Evolutionary conservation across 1,140 invertebrate genomes (phyloP).

Genomic region (Pantala flavescens): DNA sequence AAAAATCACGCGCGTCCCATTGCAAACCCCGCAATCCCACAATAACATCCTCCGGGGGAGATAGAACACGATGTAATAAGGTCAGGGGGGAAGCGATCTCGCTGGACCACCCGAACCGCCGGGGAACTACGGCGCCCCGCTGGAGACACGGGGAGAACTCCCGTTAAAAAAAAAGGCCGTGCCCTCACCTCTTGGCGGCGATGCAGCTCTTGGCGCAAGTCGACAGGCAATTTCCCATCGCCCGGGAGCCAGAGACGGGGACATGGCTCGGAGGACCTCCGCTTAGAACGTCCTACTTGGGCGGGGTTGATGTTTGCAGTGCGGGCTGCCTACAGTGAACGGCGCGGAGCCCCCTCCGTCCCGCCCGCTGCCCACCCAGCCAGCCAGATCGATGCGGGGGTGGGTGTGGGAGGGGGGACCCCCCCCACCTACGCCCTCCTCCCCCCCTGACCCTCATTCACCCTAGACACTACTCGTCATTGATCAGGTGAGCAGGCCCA

Average conservation of each 20-base stretch:
- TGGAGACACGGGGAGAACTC: too few species aligned
- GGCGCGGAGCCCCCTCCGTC: background rate
- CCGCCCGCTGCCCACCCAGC: background rate
- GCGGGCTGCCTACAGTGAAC: background rate
- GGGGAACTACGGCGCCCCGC: too few species aligned
- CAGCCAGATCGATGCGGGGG: slow-evolving; percentile 1
- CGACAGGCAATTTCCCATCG: background rate
- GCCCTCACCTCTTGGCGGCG: background rate
- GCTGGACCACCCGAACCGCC: too few species aligned
- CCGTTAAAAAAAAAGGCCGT: background rate
- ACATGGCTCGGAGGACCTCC: background rate
- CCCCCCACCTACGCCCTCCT: background rate
- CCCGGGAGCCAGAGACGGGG: background rate
- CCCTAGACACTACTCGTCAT: background rate
- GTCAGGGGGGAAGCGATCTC: too few species aligned
- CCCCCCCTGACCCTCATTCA: background rate
- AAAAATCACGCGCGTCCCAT: too few species aligned
- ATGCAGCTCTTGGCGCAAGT: background rate
- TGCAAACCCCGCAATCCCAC: too few species aligned
- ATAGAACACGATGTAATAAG: too few species aligned
- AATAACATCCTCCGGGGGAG: too few species aligned
- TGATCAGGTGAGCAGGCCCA: background rate
- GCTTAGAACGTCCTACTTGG: background rate
- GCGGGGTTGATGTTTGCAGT: background rate
- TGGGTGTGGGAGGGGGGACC: background rate